phyloP scores from a whole-genome alignment of 2,797 vertebrate genomes.

The Phalanger gymnotis region DNA sequence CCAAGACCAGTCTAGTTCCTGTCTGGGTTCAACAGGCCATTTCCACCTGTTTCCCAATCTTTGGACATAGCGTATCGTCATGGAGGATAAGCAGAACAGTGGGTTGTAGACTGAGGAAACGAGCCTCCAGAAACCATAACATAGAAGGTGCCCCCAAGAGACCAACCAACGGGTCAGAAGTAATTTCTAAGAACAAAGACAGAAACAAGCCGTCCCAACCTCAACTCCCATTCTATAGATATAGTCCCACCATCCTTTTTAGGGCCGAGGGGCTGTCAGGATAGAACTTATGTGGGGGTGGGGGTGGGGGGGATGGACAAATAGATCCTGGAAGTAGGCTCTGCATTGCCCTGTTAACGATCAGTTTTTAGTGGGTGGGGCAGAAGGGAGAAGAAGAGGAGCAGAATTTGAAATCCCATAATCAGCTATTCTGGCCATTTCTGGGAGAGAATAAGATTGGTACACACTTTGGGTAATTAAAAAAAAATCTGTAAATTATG shows the following conservation, averaged over 20 bases:
- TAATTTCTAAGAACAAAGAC: neutral
- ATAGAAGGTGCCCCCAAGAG: neutral
- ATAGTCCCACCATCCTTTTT: neutral
- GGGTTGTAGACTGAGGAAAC: neutral
- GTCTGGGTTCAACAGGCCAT: neutral
- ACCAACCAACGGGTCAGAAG: neutral
- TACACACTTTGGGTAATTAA: neutral
- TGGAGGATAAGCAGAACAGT: neutral
- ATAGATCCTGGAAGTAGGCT: too few species aligned
- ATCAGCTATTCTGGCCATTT: neutral
- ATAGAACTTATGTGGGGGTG: neutral
- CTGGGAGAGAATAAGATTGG: neutral
- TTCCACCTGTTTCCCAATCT: accelerated
- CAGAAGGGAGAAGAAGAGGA: too few species aligned
- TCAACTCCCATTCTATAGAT: neutral
- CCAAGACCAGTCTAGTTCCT: too few species aligned
- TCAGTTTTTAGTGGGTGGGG: neutral
- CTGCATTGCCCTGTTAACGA: neutral
- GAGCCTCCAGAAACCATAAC: neutral
- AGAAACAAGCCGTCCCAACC: neutral
- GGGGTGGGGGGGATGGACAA: too few species aligned
- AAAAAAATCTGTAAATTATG: neutral
- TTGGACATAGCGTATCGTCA: neutral
- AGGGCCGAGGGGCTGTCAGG: neutral
- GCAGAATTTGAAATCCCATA: neutral